phyloP scores from a whole-genome alignment of 1,140 invertebrate species.

The Drusus annulatus region DNA sequence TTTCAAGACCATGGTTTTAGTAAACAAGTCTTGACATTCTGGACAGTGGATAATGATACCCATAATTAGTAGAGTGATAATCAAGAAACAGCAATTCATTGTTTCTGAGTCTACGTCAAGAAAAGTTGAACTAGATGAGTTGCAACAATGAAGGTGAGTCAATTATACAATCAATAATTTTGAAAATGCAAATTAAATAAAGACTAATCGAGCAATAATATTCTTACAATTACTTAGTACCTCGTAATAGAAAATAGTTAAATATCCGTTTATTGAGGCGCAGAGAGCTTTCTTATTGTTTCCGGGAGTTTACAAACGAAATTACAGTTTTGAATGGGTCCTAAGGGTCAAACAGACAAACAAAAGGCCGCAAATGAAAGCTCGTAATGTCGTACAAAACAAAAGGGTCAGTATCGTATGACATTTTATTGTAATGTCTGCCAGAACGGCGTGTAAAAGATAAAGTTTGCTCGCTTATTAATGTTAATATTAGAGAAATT shows the following conservation, averaged over 20 bases:
- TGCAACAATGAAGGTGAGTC: no score
- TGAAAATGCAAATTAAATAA: no score
- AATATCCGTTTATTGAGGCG: not conserved
- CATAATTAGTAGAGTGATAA: no score
- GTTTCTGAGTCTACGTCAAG: no score
- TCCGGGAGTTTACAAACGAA: not conserved
- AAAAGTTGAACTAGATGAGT: no score
- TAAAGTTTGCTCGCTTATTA: slow-evolving; percentile 46
- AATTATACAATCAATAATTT: no score
- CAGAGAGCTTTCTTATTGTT: not conserved
- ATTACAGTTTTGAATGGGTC: slow-evolving; percentile 2
- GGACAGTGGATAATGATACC: no score
- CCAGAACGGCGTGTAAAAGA: slow-evolving; percentile 42
- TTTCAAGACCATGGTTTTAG: no score
- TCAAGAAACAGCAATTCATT: no score
- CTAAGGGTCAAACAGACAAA: not conserved
- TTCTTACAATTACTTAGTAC: not conserved
- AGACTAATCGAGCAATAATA: not conserved
- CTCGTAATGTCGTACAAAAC: slow-evolving; percentile 47
- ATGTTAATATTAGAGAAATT: slow-evolving; percentile 36
- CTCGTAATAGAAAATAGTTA: not conserved
- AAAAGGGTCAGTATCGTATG: slow-evolving; percentile 50
- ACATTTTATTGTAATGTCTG: slow-evolving; percentile 50
- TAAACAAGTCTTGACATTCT: no score
- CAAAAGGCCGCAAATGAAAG: slow-evolving; percentile 39